Percentiles rank a stretch among this genome's conserved stretches.
phyloP scores from a whole-genome alignment of 2,113 vertebrate genomes.

The Taxidea taxus region DNA sequence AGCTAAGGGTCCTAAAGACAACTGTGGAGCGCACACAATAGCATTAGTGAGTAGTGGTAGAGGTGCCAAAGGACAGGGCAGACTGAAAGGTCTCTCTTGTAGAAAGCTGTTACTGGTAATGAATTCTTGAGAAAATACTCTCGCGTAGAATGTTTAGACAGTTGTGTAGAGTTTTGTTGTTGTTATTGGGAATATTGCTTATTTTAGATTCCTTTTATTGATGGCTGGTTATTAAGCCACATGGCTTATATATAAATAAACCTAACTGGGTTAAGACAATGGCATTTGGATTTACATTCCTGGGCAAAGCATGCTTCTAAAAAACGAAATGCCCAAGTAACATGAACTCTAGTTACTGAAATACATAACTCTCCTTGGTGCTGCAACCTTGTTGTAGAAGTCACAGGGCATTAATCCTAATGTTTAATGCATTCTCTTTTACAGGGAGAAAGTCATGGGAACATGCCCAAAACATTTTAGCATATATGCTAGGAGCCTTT shows the following conservation, averaged over 20 bases:
- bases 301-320: not conserved
- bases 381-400: not conserved
- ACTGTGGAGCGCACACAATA: no score
- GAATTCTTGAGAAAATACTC: not conserved
- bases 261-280: not conserved
- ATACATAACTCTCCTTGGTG: not conserved
- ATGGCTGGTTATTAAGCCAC: not conserved
- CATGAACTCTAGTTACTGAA: not conserved
- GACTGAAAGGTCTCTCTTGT: not conserved
- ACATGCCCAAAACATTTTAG: not conserved
- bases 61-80: not conserved
- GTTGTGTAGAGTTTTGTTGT: not conserved
- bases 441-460: not conserved
- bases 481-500: not conserved
- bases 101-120: not conserved
- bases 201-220: not conserved
- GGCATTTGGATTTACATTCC: not conserved
- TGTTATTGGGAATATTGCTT: not conserved
- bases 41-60: not conserved
- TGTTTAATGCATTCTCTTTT: not conserved
- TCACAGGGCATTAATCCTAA: not conserved
- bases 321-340: not conserved
- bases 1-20: not conserved
- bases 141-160: not conserved
- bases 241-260: conserved; percentile 7